These are phyloP conservation scores for Oreortyx pictus DNA, from an alignment of 2,797 vertebrate species.

Conservation along the genomic window DNA sequence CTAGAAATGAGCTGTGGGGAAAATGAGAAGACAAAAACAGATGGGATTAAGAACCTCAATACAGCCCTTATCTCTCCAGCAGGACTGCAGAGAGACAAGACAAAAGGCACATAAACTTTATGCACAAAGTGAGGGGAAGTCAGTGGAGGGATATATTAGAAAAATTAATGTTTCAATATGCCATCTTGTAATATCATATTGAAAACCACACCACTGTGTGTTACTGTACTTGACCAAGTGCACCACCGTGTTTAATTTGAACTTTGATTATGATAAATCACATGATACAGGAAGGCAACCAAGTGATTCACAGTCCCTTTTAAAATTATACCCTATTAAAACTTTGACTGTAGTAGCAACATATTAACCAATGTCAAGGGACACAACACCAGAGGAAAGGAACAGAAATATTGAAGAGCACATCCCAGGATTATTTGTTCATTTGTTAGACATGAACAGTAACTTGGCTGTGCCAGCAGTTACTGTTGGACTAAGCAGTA, in stretches of 20 bases:
- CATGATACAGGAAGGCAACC: not conserved
- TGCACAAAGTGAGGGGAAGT: not conserved
- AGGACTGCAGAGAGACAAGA: not conserved
- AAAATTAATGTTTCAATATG: not conserved
- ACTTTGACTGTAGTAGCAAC: not conserved
- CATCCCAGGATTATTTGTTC: not conserved
- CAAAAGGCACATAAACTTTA: not conserved
- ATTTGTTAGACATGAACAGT: slow-evolving; percentile 60
- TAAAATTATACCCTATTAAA: not conserved
- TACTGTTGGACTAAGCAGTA: slow-evolving; percentile 50
- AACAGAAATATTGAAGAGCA: not conserved
- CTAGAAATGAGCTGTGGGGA: not conserved
- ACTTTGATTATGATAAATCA: slow-evolving; percentile 25
- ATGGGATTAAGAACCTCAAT: not conserved
- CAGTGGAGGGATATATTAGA: not conserved
- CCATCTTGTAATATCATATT: not conserved
- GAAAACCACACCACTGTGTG: not conserved
- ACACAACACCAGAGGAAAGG: not conserved
- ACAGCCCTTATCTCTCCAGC: not conserved
- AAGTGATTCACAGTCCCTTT: not conserved
- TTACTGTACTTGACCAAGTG: slow-evolving; percentile 6
- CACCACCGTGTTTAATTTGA: slow-evolving; percentile 1
- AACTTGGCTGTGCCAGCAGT: slow-evolving; percentile 48
- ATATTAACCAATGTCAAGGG: not conserved
- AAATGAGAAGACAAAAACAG: fast-evolving